Conservation (phyloP, 1,140 invertebrate species). For the Drosophila kurseongensis region DNA sequence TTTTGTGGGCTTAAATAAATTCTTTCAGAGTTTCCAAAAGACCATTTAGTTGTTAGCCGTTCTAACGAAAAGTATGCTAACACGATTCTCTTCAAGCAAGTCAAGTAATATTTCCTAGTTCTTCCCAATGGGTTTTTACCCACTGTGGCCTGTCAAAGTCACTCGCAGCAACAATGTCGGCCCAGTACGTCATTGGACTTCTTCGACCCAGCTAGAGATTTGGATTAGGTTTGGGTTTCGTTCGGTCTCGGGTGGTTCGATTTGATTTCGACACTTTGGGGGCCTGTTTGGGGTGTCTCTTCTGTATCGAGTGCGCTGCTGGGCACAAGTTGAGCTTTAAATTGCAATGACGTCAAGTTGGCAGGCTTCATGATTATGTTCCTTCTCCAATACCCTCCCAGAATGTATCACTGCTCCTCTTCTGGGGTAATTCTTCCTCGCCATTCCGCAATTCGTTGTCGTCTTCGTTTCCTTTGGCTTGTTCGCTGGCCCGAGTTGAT, state of each 20-base stretch:
- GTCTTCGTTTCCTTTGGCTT: conserved; percentile 1
- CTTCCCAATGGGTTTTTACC: background rate
- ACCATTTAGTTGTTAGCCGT: no score
- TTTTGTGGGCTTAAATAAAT: no score
- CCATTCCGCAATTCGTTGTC: background rate
- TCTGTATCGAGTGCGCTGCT: conserved; percentile 45
- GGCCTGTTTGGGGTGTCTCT: conserved; percentile 37
- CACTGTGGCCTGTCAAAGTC: conserved; percentile 50
- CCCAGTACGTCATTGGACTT: conserved; percentile 65
- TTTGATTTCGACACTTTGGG: conserved; percentile 65
- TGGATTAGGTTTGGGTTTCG: conserved; percentile 27
- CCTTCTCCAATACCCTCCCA: conserved; percentile 17
- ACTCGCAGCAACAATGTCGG: conserved; percentile 20
- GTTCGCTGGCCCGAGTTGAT: conserved; percentile 44
- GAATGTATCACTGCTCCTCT: conserved; percentile 19
- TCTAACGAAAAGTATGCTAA: no score
- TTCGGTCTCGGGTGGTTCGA: conserved; percentile 38
- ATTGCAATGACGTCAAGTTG: conserved; percentile 80
- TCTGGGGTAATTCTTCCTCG: conserved; percentile 23
- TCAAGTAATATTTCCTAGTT: background rate
- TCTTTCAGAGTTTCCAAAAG: no score
- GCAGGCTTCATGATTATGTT: conserved; percentile 75
- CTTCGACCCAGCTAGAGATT: conserved; percentile 27
- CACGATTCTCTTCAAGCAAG: no score
- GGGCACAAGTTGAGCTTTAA: conserved; percentile 59